A percentile compares a stretch with the other conserved stretches of the same genome.
These are phyloP conservation scores for Tupaia chinensis DNA, from an alignment of 2,113 vertebrate species.

Conservation along the genomic window DNA sequence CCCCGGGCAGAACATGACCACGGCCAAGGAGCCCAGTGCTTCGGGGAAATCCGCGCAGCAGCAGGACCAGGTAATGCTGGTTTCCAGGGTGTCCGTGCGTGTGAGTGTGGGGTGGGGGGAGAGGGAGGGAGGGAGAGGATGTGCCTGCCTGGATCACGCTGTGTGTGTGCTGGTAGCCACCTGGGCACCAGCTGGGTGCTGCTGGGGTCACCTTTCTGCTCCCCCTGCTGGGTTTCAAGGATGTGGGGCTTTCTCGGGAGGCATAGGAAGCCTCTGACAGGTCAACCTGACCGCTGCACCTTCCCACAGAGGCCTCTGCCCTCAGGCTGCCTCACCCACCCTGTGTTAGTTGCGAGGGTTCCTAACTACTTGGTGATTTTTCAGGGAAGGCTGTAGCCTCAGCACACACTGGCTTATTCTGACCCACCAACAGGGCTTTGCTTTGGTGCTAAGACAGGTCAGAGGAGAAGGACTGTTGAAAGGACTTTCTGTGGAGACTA, in stretches of 20 bases:
- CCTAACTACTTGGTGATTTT: slow-evolving; percentile 24
- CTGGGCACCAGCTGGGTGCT: slow-evolving; percentile 61
- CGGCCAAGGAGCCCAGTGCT: slow-evolving; percentile 94
- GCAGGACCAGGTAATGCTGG: slow-evolving; percentile 94
- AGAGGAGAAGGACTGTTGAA: background rate
- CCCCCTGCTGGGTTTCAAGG: slow-evolving; percentile 72
- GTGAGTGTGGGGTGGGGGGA: background rate
- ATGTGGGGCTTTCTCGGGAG: background rate
- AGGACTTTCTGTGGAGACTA: background rate
- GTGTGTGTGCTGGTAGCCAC: slow-evolving; percentile 60
- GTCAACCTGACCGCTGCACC: slow-evolving; percentile 56
- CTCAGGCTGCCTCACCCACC: background rate
- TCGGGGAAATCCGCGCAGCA: slow-evolving; percentile 93
- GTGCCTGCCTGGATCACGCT: background rate
- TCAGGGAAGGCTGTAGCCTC: background rate
- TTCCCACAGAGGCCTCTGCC: slow-evolving; percentile 68
- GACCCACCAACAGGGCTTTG: background rate
- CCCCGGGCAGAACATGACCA: slow-evolving; percentile 93
- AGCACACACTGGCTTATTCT: too few species aligned
- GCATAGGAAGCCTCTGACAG: background rate
- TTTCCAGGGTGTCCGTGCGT: background rate
- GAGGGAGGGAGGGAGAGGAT: background rate
- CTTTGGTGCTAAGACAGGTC: background rate
- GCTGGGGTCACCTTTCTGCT: slow-evolving; percentile 65
- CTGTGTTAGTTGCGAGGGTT: background rate